Evolutionary conservation across 1,140 invertebrate genomes (phyloP), one percentile per base, ranked within the genome.

Genomic region (Bombus soroeensis): DNA sequence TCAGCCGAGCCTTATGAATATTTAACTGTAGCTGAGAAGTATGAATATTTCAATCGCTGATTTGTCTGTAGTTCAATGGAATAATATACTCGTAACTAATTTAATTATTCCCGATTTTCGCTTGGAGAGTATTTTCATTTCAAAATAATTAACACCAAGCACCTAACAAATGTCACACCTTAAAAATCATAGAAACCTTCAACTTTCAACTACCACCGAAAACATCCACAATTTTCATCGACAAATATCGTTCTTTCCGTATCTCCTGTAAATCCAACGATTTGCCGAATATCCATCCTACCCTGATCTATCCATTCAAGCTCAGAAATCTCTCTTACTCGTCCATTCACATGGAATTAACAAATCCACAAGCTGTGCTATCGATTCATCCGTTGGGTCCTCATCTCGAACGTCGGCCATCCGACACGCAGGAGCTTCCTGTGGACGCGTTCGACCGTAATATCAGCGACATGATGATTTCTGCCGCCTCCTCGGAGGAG

Each of bases 151-250:
- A 8, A 53, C 47, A 18, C 47, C 0, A 22, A 6, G 47, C n/a
- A n/a, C n/a, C n/a, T n/a, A n/a, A n/a, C n/a, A n/a, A n/a, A n/a
- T 53, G 47, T 53, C 18, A 0, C 18, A 0, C 0, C 0, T 53
- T 6, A 8, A 22, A 2, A 8, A 22, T 53, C 47, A 22, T 22
- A 53, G 5, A 22, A 53, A 53, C 47, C 18, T 53, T 53, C 18
- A 0, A 53, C 47, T 22, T 22, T 53, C 18, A 8, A 53, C 47
- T 22, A 22, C 47, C 18, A 53, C 1, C 18, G 18, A 53, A 2
- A 22, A 2, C 1, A 15, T 80, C 10, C 32, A 32, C 18, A 32
- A 15, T 32, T 13, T 62, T 62, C 28, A 62, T 28, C 28, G 28
- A 62, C 28, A 5, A 62, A 10, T n/a, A n/a, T 53, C 47, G 18